Conservation (phyloP, 1,140 invertebrate species). For the Drosophila yakuba region DNA sequence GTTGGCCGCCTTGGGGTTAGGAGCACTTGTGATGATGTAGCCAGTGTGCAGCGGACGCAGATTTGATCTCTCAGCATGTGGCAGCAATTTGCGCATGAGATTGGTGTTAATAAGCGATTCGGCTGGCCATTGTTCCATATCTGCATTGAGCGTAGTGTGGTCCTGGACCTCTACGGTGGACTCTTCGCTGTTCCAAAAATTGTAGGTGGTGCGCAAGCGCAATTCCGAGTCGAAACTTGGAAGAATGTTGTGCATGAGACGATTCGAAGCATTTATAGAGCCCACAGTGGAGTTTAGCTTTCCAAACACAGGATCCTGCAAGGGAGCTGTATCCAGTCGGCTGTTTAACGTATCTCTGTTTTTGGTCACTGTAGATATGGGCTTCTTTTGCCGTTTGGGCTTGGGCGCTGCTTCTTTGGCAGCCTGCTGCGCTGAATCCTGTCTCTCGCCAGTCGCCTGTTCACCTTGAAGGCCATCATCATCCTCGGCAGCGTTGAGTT, state of each 20-base stretch:
- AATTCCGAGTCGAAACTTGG: conserved; percentile 71
- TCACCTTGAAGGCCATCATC: conserved; percentile 58
- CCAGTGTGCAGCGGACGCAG: conserved; percentile 72
- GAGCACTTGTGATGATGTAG: conserved; percentile 77
- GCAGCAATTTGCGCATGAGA: conserved; percentile 52
- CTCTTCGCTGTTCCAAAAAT: conserved; percentile 62
- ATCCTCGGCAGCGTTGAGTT: conserved; percentile 61
- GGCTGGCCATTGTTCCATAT: background rate
- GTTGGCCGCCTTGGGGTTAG: conserved; percentile 41
- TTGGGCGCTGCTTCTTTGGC: conserved; percentile 40
- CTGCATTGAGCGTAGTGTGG: conserved; percentile 25
- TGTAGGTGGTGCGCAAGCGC: conserved; percentile 63
- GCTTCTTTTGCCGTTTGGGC: conserved; percentile 75
- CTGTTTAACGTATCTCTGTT: conserved; percentile 84
- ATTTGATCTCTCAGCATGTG: conserved; percentile 38
- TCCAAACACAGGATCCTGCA: conserved; percentile 81
- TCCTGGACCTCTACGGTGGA: conserved; percentile 33
- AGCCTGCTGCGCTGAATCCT: background rate
- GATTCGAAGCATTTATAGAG: conserved; percentile 79
- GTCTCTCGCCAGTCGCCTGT: conserved; percentile 20
- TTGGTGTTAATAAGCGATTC: conserved; percentile 33
- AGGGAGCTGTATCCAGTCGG: conserved; percentile 70
- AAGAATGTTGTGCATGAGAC: conserved; percentile 80
- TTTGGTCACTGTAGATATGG: conserved; percentile 83
- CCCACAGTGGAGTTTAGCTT: conserved; percentile 82